These are phyloP conservation scores for Leptosomus discolor DNA, from an alignment of 2,113 vertebrate species.

Conservation along the genomic window DNA sequence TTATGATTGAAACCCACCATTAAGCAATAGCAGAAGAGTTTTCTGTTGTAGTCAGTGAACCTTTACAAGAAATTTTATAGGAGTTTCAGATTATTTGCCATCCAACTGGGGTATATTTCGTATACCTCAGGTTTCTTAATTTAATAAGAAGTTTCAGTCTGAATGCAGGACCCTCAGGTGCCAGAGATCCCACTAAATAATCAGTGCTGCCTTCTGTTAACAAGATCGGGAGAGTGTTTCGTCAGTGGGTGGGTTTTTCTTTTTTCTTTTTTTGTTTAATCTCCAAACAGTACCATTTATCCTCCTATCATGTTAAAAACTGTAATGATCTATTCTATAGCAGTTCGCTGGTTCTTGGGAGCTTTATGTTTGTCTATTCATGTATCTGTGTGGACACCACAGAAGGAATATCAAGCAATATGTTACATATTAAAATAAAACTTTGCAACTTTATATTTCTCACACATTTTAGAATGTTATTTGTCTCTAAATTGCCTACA, in stretches of 20 bases:
- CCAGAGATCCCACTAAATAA: not conserved
- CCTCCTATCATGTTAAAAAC: not conserved
- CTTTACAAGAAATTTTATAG: constrained; percentile 64
- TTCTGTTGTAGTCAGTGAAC: not conserved
- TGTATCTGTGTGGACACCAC: not conserved
- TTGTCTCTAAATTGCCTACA: not conserved
- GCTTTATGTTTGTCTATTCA: not conserved
- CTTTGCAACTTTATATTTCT: not conserved
- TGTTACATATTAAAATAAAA: not conserved
- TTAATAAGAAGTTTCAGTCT: not conserved
- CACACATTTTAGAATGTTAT: not conserved
- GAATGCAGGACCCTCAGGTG: not conserved
- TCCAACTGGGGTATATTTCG: constrained; percentile 61
- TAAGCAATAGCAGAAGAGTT: not conserved
- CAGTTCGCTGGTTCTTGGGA: not conserved
- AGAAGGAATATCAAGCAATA: not conserved
- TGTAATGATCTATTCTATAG: not conserved
- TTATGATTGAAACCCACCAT: not conserved
- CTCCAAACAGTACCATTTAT: not conserved
- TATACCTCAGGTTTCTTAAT: not conserved
- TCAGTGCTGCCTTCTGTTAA: not conserved
- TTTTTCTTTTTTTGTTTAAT: not conserved
- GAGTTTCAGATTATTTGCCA: constrained; percentile 58
- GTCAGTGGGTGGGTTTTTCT: not conserved
- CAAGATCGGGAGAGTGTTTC: not conserved